Evolutionary conservation across 2,113 vertebrate genomes (phyloP).

Genomic region (Callithrix jacchus): DNA sequence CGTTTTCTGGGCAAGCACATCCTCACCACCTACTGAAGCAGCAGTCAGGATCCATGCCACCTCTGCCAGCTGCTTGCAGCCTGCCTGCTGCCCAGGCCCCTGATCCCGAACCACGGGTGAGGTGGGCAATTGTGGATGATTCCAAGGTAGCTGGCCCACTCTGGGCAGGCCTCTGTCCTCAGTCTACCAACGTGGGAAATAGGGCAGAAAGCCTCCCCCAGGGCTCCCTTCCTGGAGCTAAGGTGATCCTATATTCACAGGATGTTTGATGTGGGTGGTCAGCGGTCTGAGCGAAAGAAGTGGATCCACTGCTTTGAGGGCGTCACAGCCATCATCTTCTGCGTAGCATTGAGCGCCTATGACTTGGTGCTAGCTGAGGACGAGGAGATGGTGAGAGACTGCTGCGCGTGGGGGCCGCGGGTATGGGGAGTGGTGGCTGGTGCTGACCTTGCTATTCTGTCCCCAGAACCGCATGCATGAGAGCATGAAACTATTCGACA

Average conservation of each 20-base stretch:
- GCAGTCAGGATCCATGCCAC: neutral
- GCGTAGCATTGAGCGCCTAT: conserved; percentile 96
- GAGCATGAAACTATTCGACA: conserved; percentile 99
- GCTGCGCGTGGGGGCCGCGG: rapidly evolving
- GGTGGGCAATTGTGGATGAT: neutral
- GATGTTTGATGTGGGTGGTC: conserved; percentile 97
- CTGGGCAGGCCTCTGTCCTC: neutral
- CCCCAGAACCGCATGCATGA: conserved; percentile 98
- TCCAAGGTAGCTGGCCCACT: neutral
- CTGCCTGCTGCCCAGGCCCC: neutral
- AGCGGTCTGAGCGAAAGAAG: conserved; percentile 95
- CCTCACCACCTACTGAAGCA: neutral
- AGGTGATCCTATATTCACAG: conserved; percentile 76
- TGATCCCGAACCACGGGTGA: neutral
- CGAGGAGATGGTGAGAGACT: conserved; percentile 95
- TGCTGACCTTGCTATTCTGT: neutral
- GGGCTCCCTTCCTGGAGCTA: neutral
- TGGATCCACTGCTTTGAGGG: conserved; percentile 99
- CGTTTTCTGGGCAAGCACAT: neutral
- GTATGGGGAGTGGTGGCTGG: neutral
- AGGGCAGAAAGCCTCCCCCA: neutral
- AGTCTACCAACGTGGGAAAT: neutral
- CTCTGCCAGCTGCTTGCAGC: neutral
- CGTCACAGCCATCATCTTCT: conserved; percentile 99
- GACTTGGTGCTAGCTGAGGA: conserved; percentile 98